Evolutionary conservation across 2,888 invertebrate genomes (phyloP).

Genomic region (Dicyrtoma fusca): DNA sequence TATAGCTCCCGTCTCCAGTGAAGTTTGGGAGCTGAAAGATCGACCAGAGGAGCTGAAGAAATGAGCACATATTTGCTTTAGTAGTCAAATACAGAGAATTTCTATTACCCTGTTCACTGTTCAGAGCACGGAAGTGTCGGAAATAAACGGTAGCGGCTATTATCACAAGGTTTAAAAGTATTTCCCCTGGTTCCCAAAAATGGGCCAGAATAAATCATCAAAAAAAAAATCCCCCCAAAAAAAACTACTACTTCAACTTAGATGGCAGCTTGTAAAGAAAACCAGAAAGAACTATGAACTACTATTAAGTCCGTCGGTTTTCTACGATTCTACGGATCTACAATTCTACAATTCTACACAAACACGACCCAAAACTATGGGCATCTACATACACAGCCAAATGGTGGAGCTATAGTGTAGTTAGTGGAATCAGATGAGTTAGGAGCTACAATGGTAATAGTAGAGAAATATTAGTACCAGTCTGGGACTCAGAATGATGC

Average conservation of each 20-base stretch:
- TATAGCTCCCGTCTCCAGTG: too few relatives aligned
- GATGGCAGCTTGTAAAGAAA: conserved; percentile 23
- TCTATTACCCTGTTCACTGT: conserved; percentile 10
- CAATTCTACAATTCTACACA: too few relatives aligned
- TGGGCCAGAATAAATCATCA: conserved; percentile 36
- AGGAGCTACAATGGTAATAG: background rate
- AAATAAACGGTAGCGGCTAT: background rate
- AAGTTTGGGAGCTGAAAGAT: too few relatives aligned
- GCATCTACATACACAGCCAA: background rate
- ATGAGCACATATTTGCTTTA: conserved; percentile 17
- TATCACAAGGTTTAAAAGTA: conserved; percentile 17
- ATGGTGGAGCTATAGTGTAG: background rate
- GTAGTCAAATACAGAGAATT: conserved; percentile 25
- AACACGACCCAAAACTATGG: too few relatives aligned
- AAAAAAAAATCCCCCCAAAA: too few relatives aligned
- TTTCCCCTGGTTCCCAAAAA: conserved; percentile 29
- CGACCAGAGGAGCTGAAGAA: background rate
- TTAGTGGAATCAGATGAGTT: conserved; percentile 15
- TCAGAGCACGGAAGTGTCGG: background rate
- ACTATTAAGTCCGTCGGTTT: too few relatives aligned
- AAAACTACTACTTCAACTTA: background rate
- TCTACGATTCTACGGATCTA: too few relatives aligned
- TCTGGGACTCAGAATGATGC: background rate
- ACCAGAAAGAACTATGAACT: too few relatives aligned
- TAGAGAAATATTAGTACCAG: background rate